Evolutionary conservation across 2,113 vertebrate species (phyloP), one percentile per base, ranked within the genome.

Genomic region (Herpetotheres cachinnans): DNA sequence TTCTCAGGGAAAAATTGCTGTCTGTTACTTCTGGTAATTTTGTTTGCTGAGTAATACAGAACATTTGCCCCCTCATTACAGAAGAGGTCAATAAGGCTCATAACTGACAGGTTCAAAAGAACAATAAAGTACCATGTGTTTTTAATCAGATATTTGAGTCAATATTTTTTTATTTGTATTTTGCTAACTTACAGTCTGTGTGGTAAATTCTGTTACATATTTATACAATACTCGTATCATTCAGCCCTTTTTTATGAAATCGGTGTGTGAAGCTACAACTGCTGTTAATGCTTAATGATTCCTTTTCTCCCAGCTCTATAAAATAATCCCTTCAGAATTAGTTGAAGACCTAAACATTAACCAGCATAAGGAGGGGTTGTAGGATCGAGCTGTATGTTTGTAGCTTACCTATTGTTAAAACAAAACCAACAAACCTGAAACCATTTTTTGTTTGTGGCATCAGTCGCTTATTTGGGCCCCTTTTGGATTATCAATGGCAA

Each of bases 21-120:
- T 63, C 38, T 81, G 13, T 67, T 96, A 62, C 52, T 94, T 77
- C 50, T 88, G 62, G 52, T 52, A 50, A 52, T 93, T 91, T 81
- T 89, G 34, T 72, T 86, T 91, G 38, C 83, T 30, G 32, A 87
- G 58, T 83, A 93, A 76, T 32, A 44, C 61, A 54, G 67, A 65
- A 49, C 34, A 38, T 66, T 96, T 92, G 49, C 67, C 52, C 69
- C 42, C 46, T 79, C 16, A 13, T 63, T 90, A 40, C 29, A 70
- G 73, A 44, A 95, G 69, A 89, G 70, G 92, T 80, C 89, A 95
- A 13, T 89, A 55, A 74, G 67, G 54, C 62, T 94, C 7, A 7
- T 89, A 94, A 91, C 65, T 71, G 69, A 66, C 72, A 78, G 59
- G 65, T 92, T 96, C 63, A n/a, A 90, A 89, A 95, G 95, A 89